Conservation (phyloP, 2,113 vertebrate genomes). For the Ailurus styani region DNA sequence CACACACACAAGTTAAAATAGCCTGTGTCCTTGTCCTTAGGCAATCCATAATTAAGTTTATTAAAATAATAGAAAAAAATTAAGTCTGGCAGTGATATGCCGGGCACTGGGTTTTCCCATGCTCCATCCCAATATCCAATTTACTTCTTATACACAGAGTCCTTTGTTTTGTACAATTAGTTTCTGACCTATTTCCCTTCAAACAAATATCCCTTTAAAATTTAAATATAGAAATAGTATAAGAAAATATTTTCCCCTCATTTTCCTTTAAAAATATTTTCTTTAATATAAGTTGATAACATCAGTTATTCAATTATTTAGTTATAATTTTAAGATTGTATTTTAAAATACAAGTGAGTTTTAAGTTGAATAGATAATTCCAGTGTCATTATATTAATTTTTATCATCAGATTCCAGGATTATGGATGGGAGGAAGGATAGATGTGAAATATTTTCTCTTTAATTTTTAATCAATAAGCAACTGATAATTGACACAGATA, state of each 20-base stretch:
- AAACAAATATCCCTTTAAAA: not conserved
- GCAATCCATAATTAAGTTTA: not conserved
- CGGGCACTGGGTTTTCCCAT: not conserved
- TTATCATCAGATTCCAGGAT: constrained; percentile 1
- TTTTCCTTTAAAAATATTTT: not conserved
- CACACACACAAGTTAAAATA: not conserved
- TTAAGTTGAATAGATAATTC: not conserved
- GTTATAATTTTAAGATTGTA: constrained; percentile 13
- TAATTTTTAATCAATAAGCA: not conserved
- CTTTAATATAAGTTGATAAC: not conserved
- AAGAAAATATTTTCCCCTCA: not conserved
- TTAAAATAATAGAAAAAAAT: not conserved
- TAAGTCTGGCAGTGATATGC: not conserved
- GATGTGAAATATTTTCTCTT: not conserved
- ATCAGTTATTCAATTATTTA: not conserved
- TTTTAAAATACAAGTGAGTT: not conserved
- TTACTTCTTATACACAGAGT: not conserved
- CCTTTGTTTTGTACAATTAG: not conserved
- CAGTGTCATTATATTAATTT: not conserved
- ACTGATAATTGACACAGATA: not conserved
- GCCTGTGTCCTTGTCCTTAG: not conserved
- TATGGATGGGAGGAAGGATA: not conserved
- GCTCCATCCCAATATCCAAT: not conserved
- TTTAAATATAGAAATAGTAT: not conserved
- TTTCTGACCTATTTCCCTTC: not conserved